These are phyloP conservation scores for Dendrolimus punctatus DNA, from an alignment of 1,140 invertebrate genomes.

Conservation along the genomic window DNA sequence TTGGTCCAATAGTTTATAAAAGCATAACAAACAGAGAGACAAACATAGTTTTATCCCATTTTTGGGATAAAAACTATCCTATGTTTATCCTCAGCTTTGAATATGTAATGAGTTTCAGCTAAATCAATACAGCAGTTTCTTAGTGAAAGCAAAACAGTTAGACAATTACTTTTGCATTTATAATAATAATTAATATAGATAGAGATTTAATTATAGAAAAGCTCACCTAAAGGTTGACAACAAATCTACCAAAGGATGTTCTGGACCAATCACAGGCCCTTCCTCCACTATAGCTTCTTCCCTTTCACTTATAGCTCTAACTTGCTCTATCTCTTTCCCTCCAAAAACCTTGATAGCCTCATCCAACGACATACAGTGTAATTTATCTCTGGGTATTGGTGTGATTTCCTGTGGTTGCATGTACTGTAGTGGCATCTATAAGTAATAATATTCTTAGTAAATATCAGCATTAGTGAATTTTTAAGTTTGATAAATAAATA, in stretches of 20 bases:
- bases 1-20: too few species aligned
- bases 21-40: too few species aligned
- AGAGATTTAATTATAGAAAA: neutral
- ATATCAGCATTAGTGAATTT: too few species aligned
- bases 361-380: constrained; percentile 40
- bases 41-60: too few species aligned
- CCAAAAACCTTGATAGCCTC: constrained; percentile 46
- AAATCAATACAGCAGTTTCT: too few species aligned
- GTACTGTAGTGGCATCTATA: neutral
- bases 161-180: too few species aligned
- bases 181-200: neutral
- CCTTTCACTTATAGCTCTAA: constrained; percentile 43
- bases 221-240: constrained; percentile 48
- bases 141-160: too few species aligned
- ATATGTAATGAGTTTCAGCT: too few species aligned
- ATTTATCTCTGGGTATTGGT: constrained; percentile 20
- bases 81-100: too few species aligned
- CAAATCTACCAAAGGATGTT: constrained; percentile 57
- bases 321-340: constrained; percentile 40
- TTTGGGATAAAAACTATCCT: too few species aligned
- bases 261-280: constrained; percentile 38
- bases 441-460: too few species aligned
- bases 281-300: constrained; percentile 50
- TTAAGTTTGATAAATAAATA: too few species aligned
- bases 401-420: neutral